phyloP scores from a whole-genome alignment of 2,113 vertebrate genomes.

The Octodon degus region DNA sequence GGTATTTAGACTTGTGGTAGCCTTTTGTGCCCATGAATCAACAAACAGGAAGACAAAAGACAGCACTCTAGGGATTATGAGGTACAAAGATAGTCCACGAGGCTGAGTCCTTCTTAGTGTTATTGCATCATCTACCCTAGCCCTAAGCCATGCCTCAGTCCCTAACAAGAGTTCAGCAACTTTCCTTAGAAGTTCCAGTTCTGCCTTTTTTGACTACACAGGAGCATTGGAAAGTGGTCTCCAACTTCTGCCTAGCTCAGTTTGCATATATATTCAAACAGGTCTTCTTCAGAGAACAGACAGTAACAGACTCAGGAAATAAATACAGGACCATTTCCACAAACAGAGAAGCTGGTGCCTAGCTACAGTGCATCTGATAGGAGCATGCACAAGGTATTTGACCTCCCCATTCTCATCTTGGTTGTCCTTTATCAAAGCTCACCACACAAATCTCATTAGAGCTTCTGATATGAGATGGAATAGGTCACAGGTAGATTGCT shows the following conservation, averaged over 20 bases:
- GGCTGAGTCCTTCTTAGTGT: neutral
- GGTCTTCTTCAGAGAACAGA: neutral
- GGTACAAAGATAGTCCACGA: neutral
- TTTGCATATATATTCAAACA: neutral
- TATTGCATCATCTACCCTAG: neutral
- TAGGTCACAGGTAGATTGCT: constrained; percentile 70
- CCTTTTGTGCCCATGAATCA: neutral
- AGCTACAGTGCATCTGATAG: neutral
- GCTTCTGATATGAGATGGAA: constrained; percentile 58
- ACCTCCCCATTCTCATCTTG: constrained; percentile 69
- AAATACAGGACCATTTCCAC: neutral
- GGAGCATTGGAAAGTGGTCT: neutral
- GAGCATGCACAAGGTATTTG: constrained; percentile 5
- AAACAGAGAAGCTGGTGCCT: neutral
- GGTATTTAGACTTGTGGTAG: neutral
- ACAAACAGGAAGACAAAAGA: neutral
- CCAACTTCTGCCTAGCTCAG: neutral
- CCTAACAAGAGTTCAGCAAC: neutral
- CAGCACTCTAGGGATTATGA: neutral
- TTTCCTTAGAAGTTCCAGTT: neutral
- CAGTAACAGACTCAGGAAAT: neutral
- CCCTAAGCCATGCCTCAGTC: neutral
- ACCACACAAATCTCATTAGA: constrained; percentile 65
- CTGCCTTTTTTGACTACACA: neutral
- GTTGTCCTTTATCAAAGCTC: constrained; percentile 72